Conservation (phyloP, 2,113 vertebrate species). For the Zosterops hypoxanthus region DNA sequence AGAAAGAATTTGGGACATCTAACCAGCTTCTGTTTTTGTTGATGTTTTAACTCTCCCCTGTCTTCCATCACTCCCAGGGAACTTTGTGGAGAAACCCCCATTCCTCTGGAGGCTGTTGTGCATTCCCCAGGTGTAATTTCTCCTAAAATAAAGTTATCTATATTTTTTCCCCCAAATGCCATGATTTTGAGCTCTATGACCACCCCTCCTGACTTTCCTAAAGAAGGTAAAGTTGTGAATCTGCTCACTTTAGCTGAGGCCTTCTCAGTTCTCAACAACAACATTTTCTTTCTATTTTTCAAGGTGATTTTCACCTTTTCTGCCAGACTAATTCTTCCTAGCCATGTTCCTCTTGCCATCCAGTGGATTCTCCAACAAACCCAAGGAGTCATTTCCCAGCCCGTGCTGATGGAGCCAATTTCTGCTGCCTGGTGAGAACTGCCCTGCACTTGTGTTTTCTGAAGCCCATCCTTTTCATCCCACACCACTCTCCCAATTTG, state of each 20-base stretch:
- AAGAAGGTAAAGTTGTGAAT: accelerated
- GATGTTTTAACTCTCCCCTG: neutral
- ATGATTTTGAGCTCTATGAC: neutral
- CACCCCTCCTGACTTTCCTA: neutral
- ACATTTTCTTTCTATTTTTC: neutral
- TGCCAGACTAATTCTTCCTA: neutral
- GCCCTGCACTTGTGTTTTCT: neutral
- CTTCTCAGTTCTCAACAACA: neutral
- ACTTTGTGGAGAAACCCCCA: neutral
- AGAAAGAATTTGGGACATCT: neutral
- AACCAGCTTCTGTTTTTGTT: neutral
- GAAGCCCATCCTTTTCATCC: neutral
- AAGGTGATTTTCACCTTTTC: neutral
- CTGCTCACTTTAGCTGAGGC: accelerated
- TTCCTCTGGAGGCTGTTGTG: neutral
- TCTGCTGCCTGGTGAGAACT: neutral
- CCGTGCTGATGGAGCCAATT: neutral
- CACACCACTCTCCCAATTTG: neutral
- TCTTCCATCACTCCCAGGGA: neutral
- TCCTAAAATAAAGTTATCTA: neutral
- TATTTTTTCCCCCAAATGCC: neutral
- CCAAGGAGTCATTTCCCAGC: neutral
- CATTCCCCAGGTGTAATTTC: neutral
- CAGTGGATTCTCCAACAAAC: neutral
- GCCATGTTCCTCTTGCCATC: accelerated